Percentiles rank a stretch among this genome's conserved stretches.
phyloP scores from a whole-genome alignment of 1,140 invertebrate species.

The Aphis gossypii region DNA sequence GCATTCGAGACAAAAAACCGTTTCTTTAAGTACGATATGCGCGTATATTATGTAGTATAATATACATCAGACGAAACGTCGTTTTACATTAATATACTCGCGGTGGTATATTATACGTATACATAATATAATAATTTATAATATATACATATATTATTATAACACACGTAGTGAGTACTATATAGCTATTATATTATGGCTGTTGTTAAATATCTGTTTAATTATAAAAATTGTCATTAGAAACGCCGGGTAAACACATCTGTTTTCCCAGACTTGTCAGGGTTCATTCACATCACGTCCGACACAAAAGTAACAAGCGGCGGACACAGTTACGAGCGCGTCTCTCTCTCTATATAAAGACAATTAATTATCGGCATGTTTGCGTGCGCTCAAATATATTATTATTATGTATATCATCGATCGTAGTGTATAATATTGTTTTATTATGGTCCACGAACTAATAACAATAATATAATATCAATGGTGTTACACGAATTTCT shows the following conservation, averaged over 20 bases:
- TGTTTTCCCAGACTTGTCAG: constrained; percentile 50
- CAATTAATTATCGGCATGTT: constrained; percentile 35
- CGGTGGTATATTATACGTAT: neutral
- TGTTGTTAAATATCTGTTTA: constrained; percentile 26
- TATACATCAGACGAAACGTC: neutral
- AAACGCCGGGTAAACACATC: constrained; percentile 30
- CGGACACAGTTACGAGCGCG: constrained; percentile 24
- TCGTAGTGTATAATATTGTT: constrained; percentile 39
- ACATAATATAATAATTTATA: neutral
- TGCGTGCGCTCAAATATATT: neutral
- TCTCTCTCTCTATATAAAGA: constrained; percentile 23
- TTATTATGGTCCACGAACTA: constrained; percentile 16
- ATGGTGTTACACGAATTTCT: neutral
- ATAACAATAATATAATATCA: neutral
- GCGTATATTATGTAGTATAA: neutral
- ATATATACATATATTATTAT: neutral
- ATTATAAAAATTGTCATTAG: constrained; percentile 41
- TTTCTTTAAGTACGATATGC: neutral
- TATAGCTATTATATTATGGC: neutral
- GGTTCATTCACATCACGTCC: constrained; percentile 49
- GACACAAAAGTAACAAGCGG: constrained; percentile 37
- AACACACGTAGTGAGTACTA: neutral
- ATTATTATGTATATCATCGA: neutral
- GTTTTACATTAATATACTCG: neutral
- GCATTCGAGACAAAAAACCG: neutral